Percentiles rank a stretch among this genome's conserved stretches.
phyloP scores from a whole-genome alignment of 2,113 vertebrate species.

The Upupa epops region DNA sequence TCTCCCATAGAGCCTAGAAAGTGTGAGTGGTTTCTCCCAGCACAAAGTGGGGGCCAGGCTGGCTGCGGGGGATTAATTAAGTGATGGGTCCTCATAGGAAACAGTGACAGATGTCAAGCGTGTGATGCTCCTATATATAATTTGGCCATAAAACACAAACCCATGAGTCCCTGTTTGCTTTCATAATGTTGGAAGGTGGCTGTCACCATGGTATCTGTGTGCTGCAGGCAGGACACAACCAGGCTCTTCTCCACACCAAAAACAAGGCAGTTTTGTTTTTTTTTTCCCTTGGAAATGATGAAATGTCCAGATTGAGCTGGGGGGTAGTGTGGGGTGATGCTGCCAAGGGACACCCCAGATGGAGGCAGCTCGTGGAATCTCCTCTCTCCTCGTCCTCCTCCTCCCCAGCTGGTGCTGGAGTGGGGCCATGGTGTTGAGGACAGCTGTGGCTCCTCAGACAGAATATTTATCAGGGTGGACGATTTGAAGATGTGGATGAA shows the following conservation, averaged over 20 bases:
- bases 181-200: background rate
- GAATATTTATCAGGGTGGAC: background rate
- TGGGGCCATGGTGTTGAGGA: background rate
- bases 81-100: background rate
- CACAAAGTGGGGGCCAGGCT: background rate
- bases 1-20: background rate
- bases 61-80: background rate
- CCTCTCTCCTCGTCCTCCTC: background rate
- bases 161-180: slow-evolving; percentile 7
- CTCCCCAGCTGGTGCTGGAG: background rate
- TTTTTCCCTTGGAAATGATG: background rate
- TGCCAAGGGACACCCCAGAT: background rate
- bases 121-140: background rate
- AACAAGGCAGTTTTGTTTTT: background rate
- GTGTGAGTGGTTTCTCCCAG: background rate
- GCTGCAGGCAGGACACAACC: background rate
- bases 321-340: background rate
- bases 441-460: background rate
- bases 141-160: background rate
- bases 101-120: background rate
- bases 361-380: background rate
- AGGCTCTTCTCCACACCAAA: background rate
- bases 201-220: slow-evolving; percentile 30
- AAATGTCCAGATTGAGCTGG: background rate
- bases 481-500: background rate